Base-by-base conservation (phyloP, 2,888 invertebrate genomes). In the Ypsolopha scabrella region DNA sequence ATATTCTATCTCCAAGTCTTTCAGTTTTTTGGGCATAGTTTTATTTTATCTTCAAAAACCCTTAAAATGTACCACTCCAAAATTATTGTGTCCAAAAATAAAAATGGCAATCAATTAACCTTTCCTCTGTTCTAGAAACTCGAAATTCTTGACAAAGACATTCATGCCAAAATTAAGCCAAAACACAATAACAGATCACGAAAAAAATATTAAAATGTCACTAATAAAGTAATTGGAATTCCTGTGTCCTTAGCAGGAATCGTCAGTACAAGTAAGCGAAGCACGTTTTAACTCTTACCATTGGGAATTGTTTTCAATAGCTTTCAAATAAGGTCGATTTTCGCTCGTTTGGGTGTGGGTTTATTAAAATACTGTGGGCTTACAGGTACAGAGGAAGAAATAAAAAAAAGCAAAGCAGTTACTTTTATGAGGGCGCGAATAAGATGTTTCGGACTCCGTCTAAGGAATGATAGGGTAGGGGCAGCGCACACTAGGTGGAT, bases 401-500 rank as follows among this genome's bases (percentile, higher is more conserved):
- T 85, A 85, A 85, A 86, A 48, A 85, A 85, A 81, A 76, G 70
- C 81, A 75, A 82, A 80, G 82, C 82, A 83, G 86, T 86, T 85
- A 85, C 86, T 83, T 86, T 85, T 86, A 86, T 85, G 86, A 85
- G 86, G 82, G 85, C 86, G 86, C 80, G 86, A 86, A 86, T 85
- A 86, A 86, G 85, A 85, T 85, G 85, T 85, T 85, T 85, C 78
- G 81, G 81, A 83, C 80, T 80, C 74, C 72, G 77, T 77, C 80
- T 80, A 72, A 81, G 75, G 81, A 82, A 86, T 83, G 83, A 76
- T 75, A 64, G 63, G 52, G 52, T 55, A 62, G 58, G 67, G 11
- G 37, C 55, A 47, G 41, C 72, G 73, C 47, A 55, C 61, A 82
- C 58, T 62, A 55, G 36, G 39, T 34, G 24, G 38, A 14, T 13